Evolutionary conservation across 2,797 vertebrate species (phyloP).

Genomic region (Margarornis squamiger): DNA sequence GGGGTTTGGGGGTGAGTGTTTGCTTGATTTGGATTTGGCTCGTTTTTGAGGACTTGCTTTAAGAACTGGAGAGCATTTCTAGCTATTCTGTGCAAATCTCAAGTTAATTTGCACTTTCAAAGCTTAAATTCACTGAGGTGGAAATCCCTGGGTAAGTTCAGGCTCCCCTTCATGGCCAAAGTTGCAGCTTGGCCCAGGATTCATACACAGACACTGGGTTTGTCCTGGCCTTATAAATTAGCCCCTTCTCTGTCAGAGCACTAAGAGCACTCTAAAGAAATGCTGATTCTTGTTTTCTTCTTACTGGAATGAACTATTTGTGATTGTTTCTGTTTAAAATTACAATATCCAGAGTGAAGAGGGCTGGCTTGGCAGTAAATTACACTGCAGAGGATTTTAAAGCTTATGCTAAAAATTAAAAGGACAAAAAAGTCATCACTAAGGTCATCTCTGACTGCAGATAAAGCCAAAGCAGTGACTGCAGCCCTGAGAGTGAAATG

Average conservation of each 20-base stretch:
- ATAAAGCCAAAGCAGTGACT: neutral
- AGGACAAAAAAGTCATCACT: neutral
- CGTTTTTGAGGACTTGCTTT: neutral
- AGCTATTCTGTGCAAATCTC: neutral
- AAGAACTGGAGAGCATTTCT: neutral
- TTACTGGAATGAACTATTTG: neutral
- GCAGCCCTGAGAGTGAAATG: neutral
- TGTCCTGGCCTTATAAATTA: neutral
- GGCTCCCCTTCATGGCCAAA: neutral
- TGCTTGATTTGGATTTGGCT: neutral
- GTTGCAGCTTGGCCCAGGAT: neutral
- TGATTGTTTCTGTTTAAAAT: neutral
- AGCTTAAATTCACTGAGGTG: neutral
- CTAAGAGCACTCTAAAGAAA: neutral
- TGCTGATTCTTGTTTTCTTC: neutral
- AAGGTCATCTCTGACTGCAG: neutral
- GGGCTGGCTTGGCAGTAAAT: neutral
- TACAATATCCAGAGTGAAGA: neutral
- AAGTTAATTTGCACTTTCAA: neutral
- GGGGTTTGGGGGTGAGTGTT: neutral
- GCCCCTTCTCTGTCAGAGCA: neutral
- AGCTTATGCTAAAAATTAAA: neutral
- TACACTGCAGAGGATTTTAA: neutral
- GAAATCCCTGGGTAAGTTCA: fast-evolving
- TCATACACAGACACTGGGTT: neutral